Conservation (phyloP, 2,888 invertebrate genomes). For the Polylopha cassiicola region DNA sequence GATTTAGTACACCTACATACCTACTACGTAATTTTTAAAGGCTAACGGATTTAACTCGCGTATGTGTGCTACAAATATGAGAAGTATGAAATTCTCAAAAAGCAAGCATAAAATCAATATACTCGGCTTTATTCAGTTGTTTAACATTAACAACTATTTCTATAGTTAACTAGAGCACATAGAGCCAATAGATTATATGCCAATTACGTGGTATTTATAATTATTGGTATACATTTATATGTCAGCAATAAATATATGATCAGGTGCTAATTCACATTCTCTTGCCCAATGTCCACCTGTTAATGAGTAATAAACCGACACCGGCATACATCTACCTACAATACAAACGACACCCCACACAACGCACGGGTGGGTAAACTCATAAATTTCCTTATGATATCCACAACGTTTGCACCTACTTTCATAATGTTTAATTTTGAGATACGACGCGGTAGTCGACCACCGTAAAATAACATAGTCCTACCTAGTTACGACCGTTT, state of each 20-base stretch:
- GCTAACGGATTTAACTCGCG: no score
- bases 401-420: constrained; percentile 39
- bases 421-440: constrained; percentile 50
- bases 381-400: constrained; percentile 41
- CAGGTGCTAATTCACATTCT: constrained; percentile 49
- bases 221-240: no score
- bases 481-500: constrained; percentile 59
- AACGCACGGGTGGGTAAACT: constrained; percentile 35
- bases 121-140: no score
- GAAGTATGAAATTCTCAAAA: no score
- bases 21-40: no score
- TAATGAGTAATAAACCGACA: constrained; percentile 45
- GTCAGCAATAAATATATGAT: constrained; percentile 28
- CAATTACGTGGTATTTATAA: no score
- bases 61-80: no score
- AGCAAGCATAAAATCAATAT: no score
- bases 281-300: constrained; percentile 33
- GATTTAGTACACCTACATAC: no score
- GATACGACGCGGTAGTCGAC: constrained; percentile 48
- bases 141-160: no score
- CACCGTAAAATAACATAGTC: constrained; percentile 61
- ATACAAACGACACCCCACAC: constrained; percentile 35
- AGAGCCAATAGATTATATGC: no score
- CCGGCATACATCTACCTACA: constrained; percentile 14
- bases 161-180: no score